Evolutionary conservation across 2,888 invertebrate genomes (phyloP).

Genomic region (Drosophila putrida): DNA sequence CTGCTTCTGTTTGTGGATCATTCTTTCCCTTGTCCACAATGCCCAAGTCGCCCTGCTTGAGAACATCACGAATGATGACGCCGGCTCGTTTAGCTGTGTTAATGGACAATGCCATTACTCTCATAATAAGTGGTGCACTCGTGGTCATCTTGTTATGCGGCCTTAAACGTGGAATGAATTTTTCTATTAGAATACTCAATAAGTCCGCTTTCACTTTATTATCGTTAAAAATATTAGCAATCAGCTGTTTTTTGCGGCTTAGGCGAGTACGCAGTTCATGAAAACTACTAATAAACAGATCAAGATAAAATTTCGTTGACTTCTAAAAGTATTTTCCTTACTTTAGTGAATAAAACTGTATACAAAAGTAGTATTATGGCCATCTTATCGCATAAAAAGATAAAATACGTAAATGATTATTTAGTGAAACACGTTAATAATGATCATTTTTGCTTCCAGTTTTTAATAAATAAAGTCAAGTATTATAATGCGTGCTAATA

Average conservation of each 20-base stretch:
- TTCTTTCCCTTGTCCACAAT: slow-evolving; percentile 97
- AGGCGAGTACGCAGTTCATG: slow-evolving; percentile 28
- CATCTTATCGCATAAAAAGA: too few relatives aligned
- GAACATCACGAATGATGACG: slow-evolving; percentile 95
- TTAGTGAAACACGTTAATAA: too few relatives aligned
- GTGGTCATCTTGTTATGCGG: slow-evolving; percentile 41
- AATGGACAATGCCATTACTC: slow-evolving; percentile 84
- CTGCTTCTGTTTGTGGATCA: slow-evolving; percentile 99
- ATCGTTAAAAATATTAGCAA: slow-evolving; percentile 4
- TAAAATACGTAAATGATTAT: too few relatives aligned
- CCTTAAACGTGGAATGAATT: slow-evolving; percentile 38
- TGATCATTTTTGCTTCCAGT: too few relatives aligned
- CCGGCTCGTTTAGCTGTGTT: slow-evolving; percentile 93
- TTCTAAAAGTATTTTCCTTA: too few relatives aligned
- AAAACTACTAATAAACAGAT: background rate
- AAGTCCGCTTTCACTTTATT: slow-evolving; percentile 26
- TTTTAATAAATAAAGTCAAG: too few relatives aligned
- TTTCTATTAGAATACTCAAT: background rate
- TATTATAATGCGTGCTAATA: too few relatives aligned
- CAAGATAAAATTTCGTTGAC: background rate
- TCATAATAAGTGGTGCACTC: slow-evolving; percentile 79
- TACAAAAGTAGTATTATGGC: too few relatives aligned
- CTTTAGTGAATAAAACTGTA: too few relatives aligned
- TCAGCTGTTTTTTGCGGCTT: slow-evolving; percentile 37
- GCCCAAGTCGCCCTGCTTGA: slow-evolving; percentile 94